Base-by-base conservation (phyloP, 2,113 vertebrate genomes). In the Pseudolaguvia tuberculata region DNA sequence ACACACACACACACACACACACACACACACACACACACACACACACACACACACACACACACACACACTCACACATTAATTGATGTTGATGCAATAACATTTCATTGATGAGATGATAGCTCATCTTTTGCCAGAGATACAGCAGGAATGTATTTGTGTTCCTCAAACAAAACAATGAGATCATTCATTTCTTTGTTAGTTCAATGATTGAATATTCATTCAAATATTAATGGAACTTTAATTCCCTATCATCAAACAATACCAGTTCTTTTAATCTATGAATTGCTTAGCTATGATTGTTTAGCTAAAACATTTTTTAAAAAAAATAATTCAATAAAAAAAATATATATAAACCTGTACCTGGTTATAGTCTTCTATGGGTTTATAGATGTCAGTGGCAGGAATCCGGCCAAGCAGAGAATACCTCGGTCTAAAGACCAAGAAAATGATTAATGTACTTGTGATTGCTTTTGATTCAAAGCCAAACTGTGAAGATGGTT, bases 321-420 rank as follows among this genome's bases (percentile, higher is more conserved):
- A 35, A 35, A 6, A 35, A 35, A 35, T 35, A 35, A 35, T 35
- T 3, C 31, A 4, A 35, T 35, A 35, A 35, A 35, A 4, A 35
- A 35, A 35, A 4, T 35, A 4, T 35, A 35, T 35, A 4, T 35
- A n/a, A n/a, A n/a, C n/a, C 31, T 35, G 31, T 35, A 99, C 97
- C 92, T 91, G 89, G 52, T 85, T 80, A 7, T 93, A 98, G 53
- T 94, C 91, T 0, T 88, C 86, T 74, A 94, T 47, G 0, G 98
- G 95, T 87, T 82, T 93, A 88, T 98, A 99, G 81, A 97, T 78
- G 2, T 95, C 89, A 0, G 96, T 97, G 70, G 87, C 69, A 3
- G 91, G 81, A 70, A 98, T 79, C 80, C 92, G 93, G 1, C 96
- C 97, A 75, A 98, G 86, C n/a, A 94, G 21, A 25, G 96, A 96